Base-by-base conservation (phyloP, 1,140 invertebrate genomes). In the Vanessa atalanta region DNA sequence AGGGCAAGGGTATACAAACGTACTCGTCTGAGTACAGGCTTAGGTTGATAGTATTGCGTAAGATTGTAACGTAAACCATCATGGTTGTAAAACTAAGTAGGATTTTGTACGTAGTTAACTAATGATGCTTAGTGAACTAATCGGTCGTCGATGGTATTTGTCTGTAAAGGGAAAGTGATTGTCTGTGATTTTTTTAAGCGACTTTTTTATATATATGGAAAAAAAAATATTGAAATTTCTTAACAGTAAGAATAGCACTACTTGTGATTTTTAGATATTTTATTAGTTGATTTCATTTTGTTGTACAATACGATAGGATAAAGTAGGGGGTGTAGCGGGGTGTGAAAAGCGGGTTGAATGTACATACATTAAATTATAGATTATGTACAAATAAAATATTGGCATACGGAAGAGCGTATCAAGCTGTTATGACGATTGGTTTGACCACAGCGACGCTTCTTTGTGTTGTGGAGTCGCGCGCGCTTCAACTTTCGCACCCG, bases 141-240 rank as follows among this genome's bases (percentile, higher is more conserved):
- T 85, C 82, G 89, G 84, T 89, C 83, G 84, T 91, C 84, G 88
- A 82, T 93, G 91, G 91, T 92, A 90, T 89, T 87, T 92, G 92
- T 93, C 85, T 93, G 89, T 93, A 93, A 92, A 93, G 87, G 86
- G 83, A 88, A 93, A 92, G 92, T 93, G 91, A 93, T 92, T 93
- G 92, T 93, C 93, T 93, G 93, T 93, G 93, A 93, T 93, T 93
- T 93, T 93, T 93, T 93, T 93, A 93, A 93, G 93, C 92, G 91
- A 93, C 93, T 92, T 93, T 93, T 93, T 93, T 92, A 93, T 92
- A 92, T 93, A 92, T 89, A 88, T 83, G 84, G 75, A 82, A 89
- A 86, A 79, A 51, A 85, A 80, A 88, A 86, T 85, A 87, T 87
- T 76, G 83, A 89, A 89, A 93, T 91, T 88, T 87, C 90, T 90